Evolutionary conservation across 2,797 vertebrate species (phyloP), one percentile per base, ranked within the genome.

Genomic region (Zalophus californianus): DNA sequence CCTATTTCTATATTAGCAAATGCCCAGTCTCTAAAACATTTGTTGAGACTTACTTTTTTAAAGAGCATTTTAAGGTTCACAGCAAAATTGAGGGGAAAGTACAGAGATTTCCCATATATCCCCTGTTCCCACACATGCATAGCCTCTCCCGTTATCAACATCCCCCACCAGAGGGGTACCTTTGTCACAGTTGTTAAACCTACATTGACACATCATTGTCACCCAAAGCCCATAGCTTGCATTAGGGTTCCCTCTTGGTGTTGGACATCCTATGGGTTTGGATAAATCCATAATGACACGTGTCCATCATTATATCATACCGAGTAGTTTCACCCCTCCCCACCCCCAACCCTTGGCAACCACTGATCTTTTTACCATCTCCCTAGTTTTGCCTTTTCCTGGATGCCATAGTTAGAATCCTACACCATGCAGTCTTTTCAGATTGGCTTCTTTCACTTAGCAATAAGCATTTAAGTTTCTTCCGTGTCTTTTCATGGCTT

Each of bases 1-100:
- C 50, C 66, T 73, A 50, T 80, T 94, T 91, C 48, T 80, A 15
- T 78, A 56, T 86, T 82, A 96, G 25, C 56, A 62, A 62, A 82
- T 90, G 5, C 13, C 35, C 9, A 29, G 16, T 35, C 83, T 38
- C 52, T 9, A 14, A 48, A 84, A 75, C 58, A 52, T 62, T 9
- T 52, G 32, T 54, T 66, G 70, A 91, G 60, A 48, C 21, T 86
- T 86, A 48, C 58, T 58, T 70, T 85, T 41, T 66, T 27, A 41
- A 64, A 64, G 29, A 86, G 38, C 29, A 93, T 16, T 68, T 78
- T 44, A 44, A 73, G n/a, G 9, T 85, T 41, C 27, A 18, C 44
- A 75, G 44, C 18, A 85, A 77, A 92, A 75, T 62, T 62, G 41
- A 68, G 35, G 27, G 18, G 41, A 62, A 62, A 44, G 41, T 73